These are phyloP conservation scores for Antennarius striatus DNA, from an alignment of 2,113 vertebrate genomes.

Conservation along the genomic window DNA sequence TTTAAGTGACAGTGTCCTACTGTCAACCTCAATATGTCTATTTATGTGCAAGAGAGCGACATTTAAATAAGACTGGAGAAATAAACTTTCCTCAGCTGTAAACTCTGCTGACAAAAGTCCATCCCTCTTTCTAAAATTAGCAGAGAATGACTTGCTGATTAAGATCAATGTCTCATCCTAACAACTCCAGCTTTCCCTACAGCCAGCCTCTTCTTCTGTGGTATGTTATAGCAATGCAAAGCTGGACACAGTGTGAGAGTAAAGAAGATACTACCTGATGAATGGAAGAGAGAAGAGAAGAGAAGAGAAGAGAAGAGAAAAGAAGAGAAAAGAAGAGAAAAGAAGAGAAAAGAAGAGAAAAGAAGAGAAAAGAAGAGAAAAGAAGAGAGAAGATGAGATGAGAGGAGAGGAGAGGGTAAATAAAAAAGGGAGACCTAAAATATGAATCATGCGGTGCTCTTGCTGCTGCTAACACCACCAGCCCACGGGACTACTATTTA, in stretches of 20 bases:
- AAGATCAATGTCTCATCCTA: too few relatives aligned
- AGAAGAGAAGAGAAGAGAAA: too few relatives aligned
- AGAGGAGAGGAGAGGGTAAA: constrained; percentile 27
- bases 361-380: too few relatives aligned
- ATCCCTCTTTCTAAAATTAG: not conserved
- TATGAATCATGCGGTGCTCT: constrained; percentile 50
- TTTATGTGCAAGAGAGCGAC: not conserved
- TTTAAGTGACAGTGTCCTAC: not conserved
- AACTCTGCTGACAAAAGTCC: not conserved
- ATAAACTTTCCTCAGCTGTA: constrained; percentile 17
- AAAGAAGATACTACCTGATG: too few relatives aligned
- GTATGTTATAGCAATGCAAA: too few relatives aligned
- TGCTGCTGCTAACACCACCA: constrained; percentile 57
- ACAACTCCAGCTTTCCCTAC: too few relatives aligned
- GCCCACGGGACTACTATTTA: constrained; percentile 66
- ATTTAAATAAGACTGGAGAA: not conserved
- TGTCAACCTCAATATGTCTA: not conserved
- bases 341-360: too few relatives aligned
- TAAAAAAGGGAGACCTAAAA: constrained; percentile 43
- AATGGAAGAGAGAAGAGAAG: too few relatives aligned
- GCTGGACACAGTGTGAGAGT: too few relatives aligned
- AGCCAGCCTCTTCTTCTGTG: too few relatives aligned
- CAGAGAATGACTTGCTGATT: too few relatives aligned
- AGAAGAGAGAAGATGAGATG: not conserved
- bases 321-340: too few relatives aligned